Evolutionary conservation across 2,113 vertebrate genomes (phyloP).

Genomic region (Psilopogon haemacephalus): DNA sequence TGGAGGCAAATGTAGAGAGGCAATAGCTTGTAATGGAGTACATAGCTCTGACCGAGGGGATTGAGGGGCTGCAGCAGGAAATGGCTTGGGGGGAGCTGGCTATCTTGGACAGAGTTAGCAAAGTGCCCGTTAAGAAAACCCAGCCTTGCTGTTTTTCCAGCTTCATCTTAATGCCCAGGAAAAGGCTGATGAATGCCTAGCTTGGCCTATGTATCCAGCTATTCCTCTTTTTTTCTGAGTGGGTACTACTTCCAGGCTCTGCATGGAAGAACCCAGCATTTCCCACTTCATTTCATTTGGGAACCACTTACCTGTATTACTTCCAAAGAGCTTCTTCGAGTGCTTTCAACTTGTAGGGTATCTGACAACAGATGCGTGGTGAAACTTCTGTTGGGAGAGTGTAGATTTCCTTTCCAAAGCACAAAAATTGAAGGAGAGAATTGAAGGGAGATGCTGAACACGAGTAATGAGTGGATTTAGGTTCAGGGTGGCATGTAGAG

Average conservation of each 20-base stretch:
- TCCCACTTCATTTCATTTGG: not conserved
- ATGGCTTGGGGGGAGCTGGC: not conserved
- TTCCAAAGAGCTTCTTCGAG: not conserved
- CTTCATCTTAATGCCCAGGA: not conserved
- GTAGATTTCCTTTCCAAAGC: not conserved
- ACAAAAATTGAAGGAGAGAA: not conserved
- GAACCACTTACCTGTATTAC: not conserved
- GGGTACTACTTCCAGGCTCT: not conserved
- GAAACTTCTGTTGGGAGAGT: not conserved
- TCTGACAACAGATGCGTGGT: not conserved
- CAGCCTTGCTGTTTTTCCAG: not conserved
- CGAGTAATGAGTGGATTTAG: not conserved
- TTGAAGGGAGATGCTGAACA: not conserved
- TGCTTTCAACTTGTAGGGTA: not conserved
- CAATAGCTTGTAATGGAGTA: constrained; percentile 52
- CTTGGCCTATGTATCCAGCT: accelerated
- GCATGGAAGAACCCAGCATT: not conserved
- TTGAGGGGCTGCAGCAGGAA: constrained; percentile 30
- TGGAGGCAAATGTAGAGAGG: not conserved
- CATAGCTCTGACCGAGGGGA: not conserved
- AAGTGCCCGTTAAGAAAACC: constrained; percentile 28
- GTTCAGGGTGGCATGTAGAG: not conserved
- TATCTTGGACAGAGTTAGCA: constrained; percentile 6
- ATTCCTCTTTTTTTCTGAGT: not conserved
- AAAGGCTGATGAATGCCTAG: not conserved